Evolutionary conservation across 2,888 invertebrate genomes (phyloP).

Genomic region (Seira sanloemensis): DNA sequence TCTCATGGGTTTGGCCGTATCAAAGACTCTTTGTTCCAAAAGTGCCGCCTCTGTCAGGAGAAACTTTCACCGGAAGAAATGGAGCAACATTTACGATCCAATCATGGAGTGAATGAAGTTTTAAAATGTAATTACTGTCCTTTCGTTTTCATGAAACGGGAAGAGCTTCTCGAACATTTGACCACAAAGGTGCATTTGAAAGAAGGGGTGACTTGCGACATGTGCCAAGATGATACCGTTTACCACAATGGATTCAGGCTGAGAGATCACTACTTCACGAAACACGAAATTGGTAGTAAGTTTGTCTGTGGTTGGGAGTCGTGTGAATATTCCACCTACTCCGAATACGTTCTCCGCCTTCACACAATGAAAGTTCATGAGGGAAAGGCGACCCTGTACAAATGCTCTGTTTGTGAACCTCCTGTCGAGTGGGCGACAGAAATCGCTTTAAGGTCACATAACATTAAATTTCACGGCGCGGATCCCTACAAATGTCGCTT

Average conservation of each 20-base stretch:
- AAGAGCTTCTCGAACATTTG: neutral
- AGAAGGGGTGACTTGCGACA: neutral
- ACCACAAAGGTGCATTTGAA: neutral
- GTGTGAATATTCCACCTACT: too few species aligned
- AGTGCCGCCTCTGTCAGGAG: too few species aligned
- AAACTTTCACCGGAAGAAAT: too few species aligned
- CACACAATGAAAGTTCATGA: neutral
- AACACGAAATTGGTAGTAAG: neutral
- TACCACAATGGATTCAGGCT: neutral
- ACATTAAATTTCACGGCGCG: neutral
- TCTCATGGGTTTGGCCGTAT: too few species aligned
- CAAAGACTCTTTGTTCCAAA: too few species aligned
- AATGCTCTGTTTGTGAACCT: neutral
- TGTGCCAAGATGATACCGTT: neutral
- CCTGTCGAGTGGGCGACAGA: neutral
- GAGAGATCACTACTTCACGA: neutral
- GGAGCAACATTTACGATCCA: neutral
- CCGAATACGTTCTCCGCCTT: too few species aligned
- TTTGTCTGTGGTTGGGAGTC: neutral
- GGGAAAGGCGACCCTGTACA: neutral
- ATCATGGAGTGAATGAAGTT: neutral
- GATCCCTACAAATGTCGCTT: neutral
- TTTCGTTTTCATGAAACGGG: neutral
- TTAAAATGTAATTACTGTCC: neutral
- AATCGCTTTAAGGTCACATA: too few species aligned